Base-by-base conservation (phyloP, 1,140 invertebrate genomes). In the Alviniconcha marisindica region DNA sequence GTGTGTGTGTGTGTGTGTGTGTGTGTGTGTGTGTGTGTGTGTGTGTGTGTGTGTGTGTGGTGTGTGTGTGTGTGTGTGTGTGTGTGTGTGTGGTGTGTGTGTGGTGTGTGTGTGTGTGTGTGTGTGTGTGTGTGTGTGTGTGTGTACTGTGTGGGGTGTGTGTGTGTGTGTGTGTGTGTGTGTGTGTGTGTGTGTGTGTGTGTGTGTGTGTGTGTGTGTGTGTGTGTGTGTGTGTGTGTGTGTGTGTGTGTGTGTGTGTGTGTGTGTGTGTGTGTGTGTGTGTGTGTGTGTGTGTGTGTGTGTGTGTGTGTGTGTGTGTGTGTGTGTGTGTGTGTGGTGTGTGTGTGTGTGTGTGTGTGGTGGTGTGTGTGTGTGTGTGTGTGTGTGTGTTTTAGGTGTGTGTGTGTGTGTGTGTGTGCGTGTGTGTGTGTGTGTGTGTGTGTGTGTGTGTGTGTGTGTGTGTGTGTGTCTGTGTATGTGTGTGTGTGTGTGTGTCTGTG, bases 361-460 rank as follows among this genome's bases (percentile, higher is more conserved):
- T 24, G 31, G 63, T 36, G 28, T 69, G 63, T 36, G 28, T 69
- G 63, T 36, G 28, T 69, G 63, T 7, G 28, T 69, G 63, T 36
- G 28, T 36, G 63, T 36, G 28, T 69, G 63, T 3, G 56, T 60
- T n/a, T n/a, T n/a, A n/a, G n/a, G 56, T 60, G 56, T n/a, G n/a
- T n/a, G 56, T 60, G 56, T 60, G 56, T 69, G 63, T 31, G 28
- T 69, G 63, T 36, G 63, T 69, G 63, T 69, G 63, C 36, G 63
- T 36, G 33, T 69, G 63, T 21, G 63, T 69, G 63, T 36, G 63
- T 69, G 63, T 36, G 63, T 33, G 63, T 36, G 63, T 36, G 63
- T 36, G 33, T 69, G 63, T 7, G 63, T 69, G 63, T 36, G 63
- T 36, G 63, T 36, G 28, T 69, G 63, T 7, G 63, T 69, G 63